Evolutionary conservation across 2,113 vertebrate genomes (phyloP), one percentile per base, ranked within the genome.

Genomic region (Lichenostomus cassidix): DNA sequence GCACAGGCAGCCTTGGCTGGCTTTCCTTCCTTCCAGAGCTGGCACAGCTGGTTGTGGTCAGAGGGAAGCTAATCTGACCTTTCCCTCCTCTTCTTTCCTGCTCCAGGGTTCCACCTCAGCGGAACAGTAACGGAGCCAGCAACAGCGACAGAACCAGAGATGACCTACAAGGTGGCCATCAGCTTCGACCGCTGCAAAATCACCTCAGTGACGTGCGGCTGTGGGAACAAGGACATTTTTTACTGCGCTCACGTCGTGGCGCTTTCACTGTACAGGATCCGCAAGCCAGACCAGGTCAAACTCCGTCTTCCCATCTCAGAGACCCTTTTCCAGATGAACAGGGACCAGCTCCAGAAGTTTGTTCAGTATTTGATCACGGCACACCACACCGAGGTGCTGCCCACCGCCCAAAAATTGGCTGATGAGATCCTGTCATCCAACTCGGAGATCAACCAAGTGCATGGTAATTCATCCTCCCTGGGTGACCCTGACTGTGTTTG

Each of bases 151-250:
- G 99, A 99, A 64, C 98, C 99, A 55, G 98, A 99, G 97, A 97
- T 98, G 97, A 99, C 98, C 81, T 99, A 99, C 97, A 99, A 99
- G 96, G 99, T 99, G 96, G 99, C 99, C 94, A 99, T 99, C 98
- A 99, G 99, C 98, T 99, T 99, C 16, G 99, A 99, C 97, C 98
- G 99, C 95, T 99, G 99, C 98, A 99, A 99, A 98, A 99, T 99
- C 97, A 99, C 99, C 70, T 99, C 99, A 1, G 99, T 99, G 96
- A 99, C 99, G 7, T 99, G 99, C 22, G 99, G 99, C 96, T 99
- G 99, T 10, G 99, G 99, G 69, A 99, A 99, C 98, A 98, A 99
- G 81, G 99, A 99, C 97, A 99, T 99, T 96, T 99, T 99, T 98
- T 99, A 99, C 96, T 99, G 99, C 17, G 99, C 99, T 55, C 99